phyloP scores from a whole-genome alignment of 2,888 invertebrate genomes.

The Micropterix aruncella region DNA sequence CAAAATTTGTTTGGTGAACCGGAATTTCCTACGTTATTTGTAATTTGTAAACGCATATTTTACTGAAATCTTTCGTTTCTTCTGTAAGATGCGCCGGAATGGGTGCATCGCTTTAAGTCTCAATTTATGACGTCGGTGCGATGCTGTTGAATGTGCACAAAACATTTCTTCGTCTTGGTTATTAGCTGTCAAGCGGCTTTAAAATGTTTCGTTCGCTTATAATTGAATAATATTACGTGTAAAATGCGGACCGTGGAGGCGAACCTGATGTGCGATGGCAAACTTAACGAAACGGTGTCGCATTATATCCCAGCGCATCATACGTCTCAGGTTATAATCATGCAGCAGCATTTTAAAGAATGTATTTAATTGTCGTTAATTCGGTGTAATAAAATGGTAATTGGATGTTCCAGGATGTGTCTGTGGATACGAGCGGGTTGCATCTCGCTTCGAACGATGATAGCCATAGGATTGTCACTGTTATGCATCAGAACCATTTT shows the following conservation, averaged over 20 bases:
- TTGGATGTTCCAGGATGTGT: not conserved
- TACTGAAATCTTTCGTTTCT: too few relatives aligned
- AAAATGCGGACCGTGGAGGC: conserved; percentile 9
- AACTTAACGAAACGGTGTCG: conserved; percentile 5
- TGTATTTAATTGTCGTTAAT: not conserved
- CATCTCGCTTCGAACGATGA: conserved; percentile 15
- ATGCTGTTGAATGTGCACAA: conserved; percentile 8
- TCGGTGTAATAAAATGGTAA: not conserved
- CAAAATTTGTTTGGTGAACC: too few relatives aligned
- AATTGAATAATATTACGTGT: not conserved
- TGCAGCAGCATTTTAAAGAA: too few relatives aligned
- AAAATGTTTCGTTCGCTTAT: not conserved
- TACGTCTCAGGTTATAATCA: not conserved
- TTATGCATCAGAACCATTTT: conserved; percentile 29
- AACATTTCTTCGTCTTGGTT: conserved; percentile 6
- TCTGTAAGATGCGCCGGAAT: too few relatives aligned
- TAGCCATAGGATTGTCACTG: conserved; percentile 19
- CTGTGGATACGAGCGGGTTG: not conserved
- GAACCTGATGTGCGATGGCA: conserved; percentile 6
- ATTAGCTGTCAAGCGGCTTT: conserved; percentile 11
- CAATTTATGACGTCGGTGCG: too few relatives aligned
- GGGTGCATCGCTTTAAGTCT: too few relatives aligned
- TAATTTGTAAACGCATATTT: too few relatives aligned
- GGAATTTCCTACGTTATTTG: too few relatives aligned
- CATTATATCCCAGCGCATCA: conserved; percentile 9